Evolutionary conservation across 2,113 vertebrate species (phyloP).

Genomic region (Saimiri boliviensis): DNA sequence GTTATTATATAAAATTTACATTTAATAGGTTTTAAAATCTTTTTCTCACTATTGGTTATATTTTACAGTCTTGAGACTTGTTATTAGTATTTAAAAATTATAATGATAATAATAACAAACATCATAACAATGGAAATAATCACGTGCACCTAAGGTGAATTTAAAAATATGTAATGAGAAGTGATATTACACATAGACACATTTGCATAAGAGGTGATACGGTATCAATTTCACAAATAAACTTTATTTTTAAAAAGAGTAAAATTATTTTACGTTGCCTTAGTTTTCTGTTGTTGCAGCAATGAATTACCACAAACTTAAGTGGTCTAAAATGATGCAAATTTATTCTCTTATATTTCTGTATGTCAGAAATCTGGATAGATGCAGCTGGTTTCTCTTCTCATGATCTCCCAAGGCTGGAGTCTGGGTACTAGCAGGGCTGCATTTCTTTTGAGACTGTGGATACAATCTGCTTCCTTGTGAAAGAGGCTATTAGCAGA

Average conservation of each 20-base stretch:
- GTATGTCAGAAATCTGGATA: not conserved
- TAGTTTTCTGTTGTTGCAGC: not conserved
- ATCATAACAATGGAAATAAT: not conserved
- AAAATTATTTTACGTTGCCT: not conserved
- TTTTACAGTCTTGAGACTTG: not conserved
- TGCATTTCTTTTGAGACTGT: not conserved
- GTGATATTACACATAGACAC: not conserved
- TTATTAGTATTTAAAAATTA: not conserved
- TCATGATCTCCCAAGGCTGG: not conserved
- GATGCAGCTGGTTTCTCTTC: not conserved
- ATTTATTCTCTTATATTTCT: not conserved
- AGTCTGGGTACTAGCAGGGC: not conserved
- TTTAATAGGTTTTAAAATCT: not conserved
- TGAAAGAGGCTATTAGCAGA: not conserved
- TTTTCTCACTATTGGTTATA: not conserved
- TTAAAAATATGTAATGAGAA: not conserved
- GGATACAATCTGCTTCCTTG: not conserved
- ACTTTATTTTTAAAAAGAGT: not conserved
- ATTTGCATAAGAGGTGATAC: not conserved
- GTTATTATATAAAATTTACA: not conserved
- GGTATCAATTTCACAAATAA: not conserved
- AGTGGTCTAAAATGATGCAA: not conserved
- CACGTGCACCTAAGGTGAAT: not conserved
- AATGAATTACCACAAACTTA: not conserved
- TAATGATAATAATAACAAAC: not conserved